A percentile compares a stretch with the other conserved stretches of the same genome.
Evolutionary conservation across 2,888 invertebrate genomes (phyloP).

Genomic region (Drosophila ustulata): DNA sequence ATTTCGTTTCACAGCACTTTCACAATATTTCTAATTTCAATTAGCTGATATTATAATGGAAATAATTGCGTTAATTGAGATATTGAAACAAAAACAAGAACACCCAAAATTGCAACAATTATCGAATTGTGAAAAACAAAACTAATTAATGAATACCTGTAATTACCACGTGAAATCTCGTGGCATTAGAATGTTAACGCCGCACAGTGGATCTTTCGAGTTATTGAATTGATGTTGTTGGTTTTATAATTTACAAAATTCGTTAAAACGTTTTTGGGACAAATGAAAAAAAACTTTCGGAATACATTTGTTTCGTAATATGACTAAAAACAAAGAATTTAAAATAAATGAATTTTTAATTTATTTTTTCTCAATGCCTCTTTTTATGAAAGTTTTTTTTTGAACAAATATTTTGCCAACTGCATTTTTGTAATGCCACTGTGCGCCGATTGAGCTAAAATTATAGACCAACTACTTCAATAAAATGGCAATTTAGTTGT

Average conservation of each 20-base stretch:
- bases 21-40: slow-evolving; percentile 3
- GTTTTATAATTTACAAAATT: too few species aligned
- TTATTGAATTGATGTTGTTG: too few species aligned
- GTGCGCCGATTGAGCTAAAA: too few species aligned
- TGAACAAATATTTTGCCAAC: too few species aligned
- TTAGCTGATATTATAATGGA: background rate
- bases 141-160: slow-evolving; percentile 13
- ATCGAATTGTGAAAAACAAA: slow-evolving; percentile 8
- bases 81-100: background rate
- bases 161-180: slow-evolving; percentile 25
- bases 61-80: slow-evolving; percentile 5
- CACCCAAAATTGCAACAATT: background rate
- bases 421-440: too few species aligned
- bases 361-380: too few species aligned
- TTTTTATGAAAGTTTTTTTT: too few species aligned
- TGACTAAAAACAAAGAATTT: too few species aligned
- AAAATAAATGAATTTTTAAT: too few species aligned
- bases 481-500: slow-evolving; percentile 18
- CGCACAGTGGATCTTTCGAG: background rate
- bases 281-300: too few species aligned
- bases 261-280: too few species aligned
- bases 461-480: slow-evolving; percentile 1
- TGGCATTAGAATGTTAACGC: slow-evolving; percentile 10
- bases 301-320: too few species aligned
- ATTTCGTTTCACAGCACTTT: background rate